These are phyloP conservation scores for Isurus oxyrinchus DNA, from an alignment of 2,113 vertebrate genomes.

Conservation along the genomic window DNA sequence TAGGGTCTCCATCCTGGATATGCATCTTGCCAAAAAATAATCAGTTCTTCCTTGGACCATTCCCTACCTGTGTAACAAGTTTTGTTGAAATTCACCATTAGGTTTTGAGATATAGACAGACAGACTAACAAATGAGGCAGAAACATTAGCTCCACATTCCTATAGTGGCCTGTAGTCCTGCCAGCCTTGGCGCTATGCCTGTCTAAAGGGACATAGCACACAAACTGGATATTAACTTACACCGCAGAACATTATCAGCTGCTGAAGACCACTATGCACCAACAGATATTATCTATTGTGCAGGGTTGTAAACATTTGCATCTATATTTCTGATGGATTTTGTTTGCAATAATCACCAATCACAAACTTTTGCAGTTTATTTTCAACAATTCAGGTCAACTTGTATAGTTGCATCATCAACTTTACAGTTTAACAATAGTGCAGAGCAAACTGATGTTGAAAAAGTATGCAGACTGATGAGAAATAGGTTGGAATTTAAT, in stretches of 20 bases:
- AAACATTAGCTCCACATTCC: too few relatives aligned
- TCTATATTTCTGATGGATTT: not conserved
- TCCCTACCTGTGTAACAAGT: too few relatives aligned
- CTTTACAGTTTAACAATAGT: not conserved
- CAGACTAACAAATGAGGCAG: too few relatives aligned
- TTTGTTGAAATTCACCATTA: too few relatives aligned
- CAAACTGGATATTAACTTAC: not conserved
- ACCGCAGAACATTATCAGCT: not conserved
- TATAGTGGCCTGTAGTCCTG: not conserved
- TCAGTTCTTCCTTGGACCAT: too few relatives aligned
- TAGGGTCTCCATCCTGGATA: too few relatives aligned
- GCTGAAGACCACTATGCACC: not conserved
- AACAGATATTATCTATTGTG: not conserved
- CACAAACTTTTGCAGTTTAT: not conserved
- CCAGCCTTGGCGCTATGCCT: not conserved
- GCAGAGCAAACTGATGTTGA: not conserved
- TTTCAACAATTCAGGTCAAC: not conserved
- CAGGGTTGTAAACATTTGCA: not conserved
- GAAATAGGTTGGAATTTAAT: too few relatives aligned
- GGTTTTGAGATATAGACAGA: too few relatives aligned
- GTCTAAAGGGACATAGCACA: not conserved
- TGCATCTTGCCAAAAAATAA: too few relatives aligned
- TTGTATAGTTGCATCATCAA: not conserved
- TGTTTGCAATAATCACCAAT: not conserved
- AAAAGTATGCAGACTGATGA: not conserved